Conservation (phyloP, 2,113 vertebrate genomes). For the Corythaeola cristata region DNA sequence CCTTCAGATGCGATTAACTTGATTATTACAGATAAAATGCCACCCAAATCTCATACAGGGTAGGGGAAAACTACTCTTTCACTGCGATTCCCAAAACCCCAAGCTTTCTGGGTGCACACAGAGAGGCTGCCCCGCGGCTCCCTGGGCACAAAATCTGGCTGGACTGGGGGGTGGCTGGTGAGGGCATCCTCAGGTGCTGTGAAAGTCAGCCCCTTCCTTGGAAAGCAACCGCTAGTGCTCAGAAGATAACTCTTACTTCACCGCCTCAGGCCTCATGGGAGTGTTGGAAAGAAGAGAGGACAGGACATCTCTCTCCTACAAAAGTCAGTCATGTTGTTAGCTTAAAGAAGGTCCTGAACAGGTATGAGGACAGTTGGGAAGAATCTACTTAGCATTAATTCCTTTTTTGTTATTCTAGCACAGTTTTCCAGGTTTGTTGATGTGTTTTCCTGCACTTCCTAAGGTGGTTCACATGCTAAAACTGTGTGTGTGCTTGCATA, state of each 20-base stretch:
- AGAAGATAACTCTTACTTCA: background rate
- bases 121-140: background rate
- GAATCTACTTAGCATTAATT: background rate
- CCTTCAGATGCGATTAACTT: background rate
- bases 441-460: background rate
- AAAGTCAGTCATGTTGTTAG: background rate
- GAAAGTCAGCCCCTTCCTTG: rapidly evolving
- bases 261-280: background rate
- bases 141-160: rapidly evolving
- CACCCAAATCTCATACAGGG: background rate
- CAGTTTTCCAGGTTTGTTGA: background rate
- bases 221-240: rapidly evolving
- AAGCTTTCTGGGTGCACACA: rapidly evolving
- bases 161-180: background rate
- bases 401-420: background rate
- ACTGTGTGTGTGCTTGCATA: background rate
- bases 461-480: background rate
- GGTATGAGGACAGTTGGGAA: background rate
- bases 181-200: background rate
- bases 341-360: background rate
- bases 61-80: background rate
- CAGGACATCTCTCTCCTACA: background rate
- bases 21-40: slow-evolving; percentile 20
- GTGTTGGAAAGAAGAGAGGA: background rate
- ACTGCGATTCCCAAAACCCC: rapidly evolving